Evolutionary conservation across 1,140 invertebrate species (phyloP), one percentile per base, ranked within the genome.

Genomic region (Lordiphosa mommai): DNA sequence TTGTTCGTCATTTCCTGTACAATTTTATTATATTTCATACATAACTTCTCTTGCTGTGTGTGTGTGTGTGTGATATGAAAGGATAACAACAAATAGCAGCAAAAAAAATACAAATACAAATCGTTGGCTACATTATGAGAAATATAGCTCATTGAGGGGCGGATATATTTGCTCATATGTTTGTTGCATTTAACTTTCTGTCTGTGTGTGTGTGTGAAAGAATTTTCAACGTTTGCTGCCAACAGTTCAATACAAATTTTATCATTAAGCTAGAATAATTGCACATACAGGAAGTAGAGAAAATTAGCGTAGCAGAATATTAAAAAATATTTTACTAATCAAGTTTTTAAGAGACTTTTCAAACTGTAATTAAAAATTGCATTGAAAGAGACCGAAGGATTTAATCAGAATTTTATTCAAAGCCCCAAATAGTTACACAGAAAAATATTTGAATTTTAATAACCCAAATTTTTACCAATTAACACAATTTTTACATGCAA

Each of bases 1-100:
- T 80, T 77, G 79, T 85, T 71, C 70, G 70, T 86, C 79, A 85
- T 85, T 86, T 85, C 74, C 79, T 86, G 65, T 72, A 86, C 79
- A 86, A 80, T 85, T 86, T 85, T 85, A 86, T 85, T 80, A 79
- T 85, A 85, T 82, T 82, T 84, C 77, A 84, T 84, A 68, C 79
- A 65, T 52, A 64, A 51, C 55, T 57, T 4, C 13, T 4, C 5
- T 6, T 16, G 8, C n/a, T 58, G 27, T 58, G 55, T 51, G 40
- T 53, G 29, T 63, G 33, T 63, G 46, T 43, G 44, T 33, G 64
- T 55, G 48, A 66, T 66, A 57, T 38, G 17, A 29, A 44, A 52
- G 63, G 61, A 66, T 66, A 77, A 52, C 56, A 50, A 48, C 52
- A 55, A 55, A 20, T 46, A 27, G 27, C 38, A 43, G 34, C 12